These are phyloP conservation scores for Criorhina ranunculi DNA, from an alignment of 2,888 invertebrate species.

Conservation along the genomic window DNA sequence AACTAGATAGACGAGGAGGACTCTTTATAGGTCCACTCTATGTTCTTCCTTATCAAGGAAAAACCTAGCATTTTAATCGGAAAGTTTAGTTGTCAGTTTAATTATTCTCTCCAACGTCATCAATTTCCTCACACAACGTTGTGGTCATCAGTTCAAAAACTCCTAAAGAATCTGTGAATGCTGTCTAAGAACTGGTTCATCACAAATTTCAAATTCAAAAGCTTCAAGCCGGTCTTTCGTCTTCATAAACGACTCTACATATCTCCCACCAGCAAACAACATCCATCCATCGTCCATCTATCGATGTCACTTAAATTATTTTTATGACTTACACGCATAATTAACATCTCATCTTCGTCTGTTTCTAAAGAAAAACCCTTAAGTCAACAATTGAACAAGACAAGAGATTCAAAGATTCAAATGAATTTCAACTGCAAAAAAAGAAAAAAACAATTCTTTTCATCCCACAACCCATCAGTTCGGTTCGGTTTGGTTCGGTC, in stretches of 20 bases:
- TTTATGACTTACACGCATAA: constrained; percentile 8
- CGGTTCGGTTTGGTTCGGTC: constrained; percentile 12
- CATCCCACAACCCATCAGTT: constrained; percentile 58
- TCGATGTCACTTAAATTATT: constrained; percentile 8
- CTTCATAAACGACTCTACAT: background rate
- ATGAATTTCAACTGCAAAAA: constrained; percentile 36
- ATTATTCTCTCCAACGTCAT: no score
- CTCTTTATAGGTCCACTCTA: no score
- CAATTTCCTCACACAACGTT: no score
- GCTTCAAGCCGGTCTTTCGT: background rate
- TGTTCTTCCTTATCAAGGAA: no score
- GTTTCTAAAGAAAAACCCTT: constrained; percentile 44
- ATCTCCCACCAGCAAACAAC: background rate
- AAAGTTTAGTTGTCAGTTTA: no score
- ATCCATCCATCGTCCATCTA: background rate
- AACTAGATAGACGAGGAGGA: no score
- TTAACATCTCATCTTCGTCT: constrained; percentile 20
- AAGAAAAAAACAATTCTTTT: constrained; percentile 11
- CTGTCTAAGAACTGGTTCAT: constrained; percentile 1
- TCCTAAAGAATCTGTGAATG: background rate
- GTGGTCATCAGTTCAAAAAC: background rate
- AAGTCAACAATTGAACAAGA: constrained; percentile 38
- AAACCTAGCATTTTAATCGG: no score
- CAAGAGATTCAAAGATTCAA: constrained; percentile 2
- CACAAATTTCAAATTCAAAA: background rate